Conservation (phyloP, 2,113 vertebrate genomes). For the Gracilinanus agilis region DNA sequence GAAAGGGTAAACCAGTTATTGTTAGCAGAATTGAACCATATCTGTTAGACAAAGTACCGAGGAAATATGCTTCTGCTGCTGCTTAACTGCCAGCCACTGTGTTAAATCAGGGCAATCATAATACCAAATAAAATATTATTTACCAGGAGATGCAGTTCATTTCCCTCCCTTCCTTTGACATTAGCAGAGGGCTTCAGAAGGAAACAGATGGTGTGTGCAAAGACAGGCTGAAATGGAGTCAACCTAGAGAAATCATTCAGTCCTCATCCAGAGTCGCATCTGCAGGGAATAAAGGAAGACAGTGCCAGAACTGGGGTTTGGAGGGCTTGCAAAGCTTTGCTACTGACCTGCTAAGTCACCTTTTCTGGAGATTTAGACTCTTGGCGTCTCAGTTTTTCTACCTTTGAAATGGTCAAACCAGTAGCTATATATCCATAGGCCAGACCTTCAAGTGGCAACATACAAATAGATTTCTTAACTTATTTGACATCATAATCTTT, state of each 20-base stretch:
- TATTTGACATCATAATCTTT: not conserved
- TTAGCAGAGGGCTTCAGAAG: not conserved
- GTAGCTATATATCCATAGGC: not conserved
- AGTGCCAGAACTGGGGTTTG: not conserved
- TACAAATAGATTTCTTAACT: not conserved
- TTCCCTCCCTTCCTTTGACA: not conserved
- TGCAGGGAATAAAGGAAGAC: not conserved
- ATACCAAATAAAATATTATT: conserved; percentile 13
- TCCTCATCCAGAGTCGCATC: not conserved
- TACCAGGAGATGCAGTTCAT: not conserved
- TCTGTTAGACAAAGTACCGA: not conserved
- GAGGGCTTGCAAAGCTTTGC: not conserved
- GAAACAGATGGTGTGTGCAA: not conserved
- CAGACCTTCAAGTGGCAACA: not conserved
- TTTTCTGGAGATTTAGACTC: not conserved
- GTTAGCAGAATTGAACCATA: conserved; percentile 12
- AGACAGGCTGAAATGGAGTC: not conserved
- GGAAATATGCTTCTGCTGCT: not conserved
- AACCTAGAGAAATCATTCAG: not conserved
- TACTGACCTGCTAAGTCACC: not conserved
- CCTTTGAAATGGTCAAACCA: not conserved
- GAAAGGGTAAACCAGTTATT: conserved; percentile 10
- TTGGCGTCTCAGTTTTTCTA: not conserved
- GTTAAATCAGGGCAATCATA: not conserved
- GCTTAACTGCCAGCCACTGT: not conserved